phyloP scores from a whole-genome alignment of 2,888 invertebrate species.

The Cremastinae sp. region DNA sequence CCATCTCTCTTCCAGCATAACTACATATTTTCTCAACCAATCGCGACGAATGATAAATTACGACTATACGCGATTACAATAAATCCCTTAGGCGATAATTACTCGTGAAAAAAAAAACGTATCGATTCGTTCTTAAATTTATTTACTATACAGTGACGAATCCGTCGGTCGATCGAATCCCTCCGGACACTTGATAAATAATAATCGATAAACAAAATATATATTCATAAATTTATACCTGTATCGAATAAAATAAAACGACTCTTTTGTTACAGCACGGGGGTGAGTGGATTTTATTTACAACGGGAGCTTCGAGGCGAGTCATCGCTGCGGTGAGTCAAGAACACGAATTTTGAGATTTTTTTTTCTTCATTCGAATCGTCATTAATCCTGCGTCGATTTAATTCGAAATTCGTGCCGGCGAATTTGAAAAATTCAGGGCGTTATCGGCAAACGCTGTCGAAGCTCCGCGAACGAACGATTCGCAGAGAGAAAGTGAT shows the following conservation, averaged over 20 bases:
- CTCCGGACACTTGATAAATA: constrained; percentile 58
- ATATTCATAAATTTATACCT: constrained; percentile 55
- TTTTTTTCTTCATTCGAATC: background rate
- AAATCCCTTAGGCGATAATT: constrained; percentile 38
- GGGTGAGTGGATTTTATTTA: constrained; percentile 56
- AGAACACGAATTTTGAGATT: constrained; percentile 11
- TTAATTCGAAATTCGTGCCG: constrained; percentile 3
- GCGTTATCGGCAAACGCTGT: background rate
- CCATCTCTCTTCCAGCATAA: constrained; percentile 17
- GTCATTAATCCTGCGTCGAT: background rate
- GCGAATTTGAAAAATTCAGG: background rate
- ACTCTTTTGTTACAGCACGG: constrained; percentile 56
- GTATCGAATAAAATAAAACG: constrained; percentile 47
- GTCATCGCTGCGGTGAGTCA: background rate
- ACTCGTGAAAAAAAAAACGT: constrained; percentile 26
- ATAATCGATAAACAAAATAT: constrained; percentile 28
- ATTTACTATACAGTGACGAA: constrained; percentile 56
- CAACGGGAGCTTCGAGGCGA: constrained; percentile 47
- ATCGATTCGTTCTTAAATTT: constrained; percentile 12
- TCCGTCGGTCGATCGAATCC: constrained; percentile 51
- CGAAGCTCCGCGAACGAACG: constrained; percentile 2
- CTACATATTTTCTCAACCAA: constrained; percentile 46
- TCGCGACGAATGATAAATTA: constrained; percentile 47
- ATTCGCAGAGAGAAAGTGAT: too few species aligned
- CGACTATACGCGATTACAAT: constrained; percentile 51